Percentiles rank a stretch among this genome's conserved stretches.
phyloP scores from a whole-genome alignment of 2,113 vertebrate species.

The Zapornia atra region DNA sequence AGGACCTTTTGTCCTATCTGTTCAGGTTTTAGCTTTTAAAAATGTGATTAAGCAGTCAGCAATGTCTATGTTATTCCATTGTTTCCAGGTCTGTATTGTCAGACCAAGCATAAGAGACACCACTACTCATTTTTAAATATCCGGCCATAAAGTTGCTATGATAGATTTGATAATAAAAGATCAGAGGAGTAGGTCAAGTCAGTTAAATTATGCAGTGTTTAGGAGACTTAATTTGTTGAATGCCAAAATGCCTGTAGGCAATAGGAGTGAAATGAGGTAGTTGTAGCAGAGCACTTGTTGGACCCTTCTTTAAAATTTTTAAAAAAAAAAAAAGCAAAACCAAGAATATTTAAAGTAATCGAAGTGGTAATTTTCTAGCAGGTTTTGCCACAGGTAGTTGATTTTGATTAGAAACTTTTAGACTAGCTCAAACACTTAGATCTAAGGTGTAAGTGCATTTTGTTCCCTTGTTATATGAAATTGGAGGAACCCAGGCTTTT shows the following conservation, averaged over 20 bases:
- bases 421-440: not conserved
- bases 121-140: not conserved
- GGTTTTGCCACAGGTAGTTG: not conserved
- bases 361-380: not conserved
- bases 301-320: not conserved
- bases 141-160: not conserved
- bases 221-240: not conserved
- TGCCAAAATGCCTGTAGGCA: not conserved
- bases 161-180: not conserved
- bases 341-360: not conserved
- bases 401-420: not conserved
- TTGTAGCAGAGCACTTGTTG: not conserved
- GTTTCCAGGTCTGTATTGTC: not conserved
- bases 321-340: no score
- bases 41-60: not conserved
- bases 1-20: not conserved
- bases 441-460: not conserved
- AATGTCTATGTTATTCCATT: not conserved
- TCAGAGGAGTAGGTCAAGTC: not conserved
- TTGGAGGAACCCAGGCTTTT: not conserved
- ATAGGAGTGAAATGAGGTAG: not conserved
- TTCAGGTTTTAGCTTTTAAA: not conserved
- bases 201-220: not conserved
- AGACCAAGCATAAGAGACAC: not conserved
- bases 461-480: not conserved